These are phyloP conservation scores for Rhinatrema bivittatum DNA, from an alignment of 2,797 vertebrate species.

Conservation along the genomic window DNA sequence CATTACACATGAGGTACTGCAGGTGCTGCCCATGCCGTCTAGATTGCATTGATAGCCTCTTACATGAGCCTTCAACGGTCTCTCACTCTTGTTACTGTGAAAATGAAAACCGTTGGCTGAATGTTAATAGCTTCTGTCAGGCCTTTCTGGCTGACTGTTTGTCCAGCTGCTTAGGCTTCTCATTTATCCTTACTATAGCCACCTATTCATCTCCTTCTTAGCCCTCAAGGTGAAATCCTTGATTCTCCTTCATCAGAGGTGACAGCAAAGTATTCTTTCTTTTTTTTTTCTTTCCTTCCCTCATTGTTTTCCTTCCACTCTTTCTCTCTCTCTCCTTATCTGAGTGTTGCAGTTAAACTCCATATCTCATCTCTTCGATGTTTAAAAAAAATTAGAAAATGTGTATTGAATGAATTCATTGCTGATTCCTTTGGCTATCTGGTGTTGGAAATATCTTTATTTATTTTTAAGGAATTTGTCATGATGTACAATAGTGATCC, in stretches of 20 bases:
- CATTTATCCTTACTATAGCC: constrained; percentile 40
- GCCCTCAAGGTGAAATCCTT: constrained; percentile 41
- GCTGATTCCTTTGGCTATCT: too few species aligned
- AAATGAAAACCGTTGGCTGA: constrained; percentile 34
- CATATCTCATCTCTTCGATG: too few species aligned
- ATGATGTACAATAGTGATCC: too few species aligned
- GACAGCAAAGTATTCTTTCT: constrained; percentile 23
- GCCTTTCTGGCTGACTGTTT: constrained; percentile 24
- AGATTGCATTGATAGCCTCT: constrained; percentile 19
- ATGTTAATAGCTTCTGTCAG: constrained; percentile 37
- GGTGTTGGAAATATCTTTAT: too few species aligned
- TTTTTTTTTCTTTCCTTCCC: not conserved
- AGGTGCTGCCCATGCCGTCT: constrained; percentile 7
- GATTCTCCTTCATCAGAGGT: constrained; percentile 38
- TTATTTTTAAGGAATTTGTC: too few species aligned
- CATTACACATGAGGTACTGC: constrained; percentile 11
- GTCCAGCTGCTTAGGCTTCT: constrained; percentile 31
- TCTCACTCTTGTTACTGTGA: constrained; percentile 18
- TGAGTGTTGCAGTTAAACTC: not conserved
- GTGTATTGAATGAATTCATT: too few species aligned
- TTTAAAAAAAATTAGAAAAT: too few species aligned
- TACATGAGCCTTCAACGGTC: constrained; percentile 13
- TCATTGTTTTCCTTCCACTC: not conserved
- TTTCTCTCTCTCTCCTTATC: not conserved
- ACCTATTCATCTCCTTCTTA: constrained; percentile 31